A percentile compares a stretch with the other conserved stretches of the same genome.
These are phyloP conservation scores for Fopius arisanus DNA, from an alignment of 1,140 invertebrate genomes.

Conservation along the genomic window DNA sequence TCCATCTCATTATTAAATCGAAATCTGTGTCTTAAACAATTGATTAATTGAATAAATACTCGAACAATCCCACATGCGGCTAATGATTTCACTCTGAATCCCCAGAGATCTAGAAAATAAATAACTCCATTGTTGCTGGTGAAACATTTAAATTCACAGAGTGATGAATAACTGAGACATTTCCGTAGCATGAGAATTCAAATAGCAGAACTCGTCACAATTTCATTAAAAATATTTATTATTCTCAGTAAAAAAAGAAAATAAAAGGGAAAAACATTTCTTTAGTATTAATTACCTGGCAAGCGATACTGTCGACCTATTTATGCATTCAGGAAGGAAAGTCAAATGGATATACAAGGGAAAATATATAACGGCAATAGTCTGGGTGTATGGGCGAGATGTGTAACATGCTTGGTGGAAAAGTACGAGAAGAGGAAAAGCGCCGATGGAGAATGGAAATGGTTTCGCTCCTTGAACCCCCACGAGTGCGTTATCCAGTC, in stretches of 20 bases:
- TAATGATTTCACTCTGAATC: too few species aligned
- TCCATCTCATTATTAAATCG: too few species aligned
- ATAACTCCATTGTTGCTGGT: too few species aligned
- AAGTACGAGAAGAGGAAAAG: background rate
- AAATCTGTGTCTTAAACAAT: too few species aligned
- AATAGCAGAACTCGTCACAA: background rate
- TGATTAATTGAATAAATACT: too few species aligned
- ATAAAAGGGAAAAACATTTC: background rate
- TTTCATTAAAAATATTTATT: background rate
- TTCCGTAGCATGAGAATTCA: too few species aligned
- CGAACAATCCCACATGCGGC: too few species aligned
- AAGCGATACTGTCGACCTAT: constrained; percentile 2
- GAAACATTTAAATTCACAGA: too few species aligned
- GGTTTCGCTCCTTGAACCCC: background rate
- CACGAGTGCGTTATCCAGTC: background rate
- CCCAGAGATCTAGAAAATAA: too few species aligned
- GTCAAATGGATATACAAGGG: background rate
- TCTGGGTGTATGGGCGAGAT: background rate
- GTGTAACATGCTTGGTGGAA: background rate
- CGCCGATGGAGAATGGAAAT: background rate
- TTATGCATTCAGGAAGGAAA: constrained; percentile 11
- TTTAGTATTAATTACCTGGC: background rate
- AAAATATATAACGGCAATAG: constrained; percentile 3
- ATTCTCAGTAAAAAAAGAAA: background rate
- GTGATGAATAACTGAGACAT: too few species aligned